Percentiles rank a stretch among this genome's conserved stretches.
These are phyloP conservation scores for Enteromius thamalakanensis DNA, from an alignment of 2,797 vertebrate species.

Conservation along the genomic window DNA sequence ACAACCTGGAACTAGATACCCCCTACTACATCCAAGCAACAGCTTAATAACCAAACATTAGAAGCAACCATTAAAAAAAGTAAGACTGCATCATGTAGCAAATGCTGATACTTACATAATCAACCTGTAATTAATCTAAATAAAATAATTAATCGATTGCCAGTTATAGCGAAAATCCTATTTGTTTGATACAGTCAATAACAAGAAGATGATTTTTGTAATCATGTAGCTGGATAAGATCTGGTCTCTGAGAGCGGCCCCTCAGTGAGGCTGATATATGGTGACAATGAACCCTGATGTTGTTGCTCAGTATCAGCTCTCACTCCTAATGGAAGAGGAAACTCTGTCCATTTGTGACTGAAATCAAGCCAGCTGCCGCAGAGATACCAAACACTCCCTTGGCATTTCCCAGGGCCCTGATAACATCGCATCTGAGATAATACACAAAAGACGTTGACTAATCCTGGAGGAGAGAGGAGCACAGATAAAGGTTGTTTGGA, in stretches of 20 bases:
- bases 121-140: background rate
- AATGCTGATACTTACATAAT: background rate
- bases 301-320: conserved; percentile 40
- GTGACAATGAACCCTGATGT: conserved; percentile 20
- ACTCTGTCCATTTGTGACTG: conserved; percentile 28
- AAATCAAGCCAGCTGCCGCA: conserved; percentile 29
- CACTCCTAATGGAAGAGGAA: conserved; percentile 34
- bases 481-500: conserved; percentile 48
- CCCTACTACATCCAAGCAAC: background rate
- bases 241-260: background rate
- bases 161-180: background rate
- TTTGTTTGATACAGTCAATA: background rate
- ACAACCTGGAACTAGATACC: background rate
- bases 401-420: conserved; percentile 28
- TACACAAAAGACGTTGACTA: conserved; percentile 45
- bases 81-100: background rate
- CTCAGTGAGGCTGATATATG: conserved; percentile 16
- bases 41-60: background rate
- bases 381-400: conserved; percentile 42
- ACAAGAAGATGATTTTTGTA: conserved; percentile 13
- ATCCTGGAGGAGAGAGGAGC: conserved; percentile 34
- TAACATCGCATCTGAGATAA: conserved; percentile 46
- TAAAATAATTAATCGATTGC: background rate
- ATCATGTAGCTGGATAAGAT: conserved; percentile 29
- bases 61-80: background rate